Base-by-base conservation (phyloP, 2,113 vertebrate species). In the Alexandromys fortis region DNA sequence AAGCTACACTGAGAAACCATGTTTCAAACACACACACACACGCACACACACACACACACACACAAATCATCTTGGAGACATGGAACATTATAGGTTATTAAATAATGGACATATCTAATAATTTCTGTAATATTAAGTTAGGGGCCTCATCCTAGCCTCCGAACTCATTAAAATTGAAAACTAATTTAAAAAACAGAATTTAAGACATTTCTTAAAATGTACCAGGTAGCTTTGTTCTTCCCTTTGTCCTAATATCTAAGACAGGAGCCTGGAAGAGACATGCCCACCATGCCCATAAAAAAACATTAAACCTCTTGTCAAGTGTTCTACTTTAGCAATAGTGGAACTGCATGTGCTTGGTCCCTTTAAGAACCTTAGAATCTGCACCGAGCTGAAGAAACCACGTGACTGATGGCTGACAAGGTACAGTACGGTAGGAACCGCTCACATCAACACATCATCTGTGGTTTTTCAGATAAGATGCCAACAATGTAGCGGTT, bases 401-500 rank as follows among this genome's bases (percentile, higher is more conserved):
- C 96, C 24, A 33, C 72, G 94, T 1, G 52, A 88, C 58, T 92
- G n/a, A 93, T 78, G 7, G 28, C 12, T 65, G 90, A 93, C 89
- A 90, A 93, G 93, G 76, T 73, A 92, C 16, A 81, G 65, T 86
- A 90, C 30, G 68, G 65, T 94, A 96, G 94, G 91, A 97, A 81
- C 95, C 79, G 91, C 76, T 97, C 97, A 95, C 94, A 97, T 94
- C 86, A 97, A 96, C 75, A 96, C 95, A 94, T 45, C 94, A 97
- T 90, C 83, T 42, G 90, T 89, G 87, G 55, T 97, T 93, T 97
- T 79, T 81, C 76, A 97, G 97, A 97, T 93, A 97, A 97, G 97
- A 94, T 96, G 96, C 38, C 47, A 98, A 96, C 78, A 96, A 97
- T 38, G 89, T 68, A 89, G 67, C 96, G 55, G 58, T 58, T 98